phyloP scores from a whole-genome alignment of 2,797 vertebrate genomes.

The Percopsis omiscomaycus region DNA sequence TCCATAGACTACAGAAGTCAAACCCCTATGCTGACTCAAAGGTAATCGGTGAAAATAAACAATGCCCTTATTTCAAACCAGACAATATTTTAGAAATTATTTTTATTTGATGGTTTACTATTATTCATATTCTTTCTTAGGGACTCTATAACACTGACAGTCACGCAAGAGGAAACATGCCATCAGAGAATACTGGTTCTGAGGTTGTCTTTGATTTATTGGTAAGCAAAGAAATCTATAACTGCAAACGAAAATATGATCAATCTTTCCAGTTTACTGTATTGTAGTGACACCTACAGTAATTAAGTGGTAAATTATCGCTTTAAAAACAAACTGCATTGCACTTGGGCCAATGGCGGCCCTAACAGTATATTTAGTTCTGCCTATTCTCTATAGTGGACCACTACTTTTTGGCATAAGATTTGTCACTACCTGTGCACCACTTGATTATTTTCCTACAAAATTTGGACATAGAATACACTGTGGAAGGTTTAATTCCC shows the following conservation, averaged over 20 bases:
- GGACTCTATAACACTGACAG: slow-evolving; percentile 26
- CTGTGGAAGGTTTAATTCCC: too few relatives aligned
- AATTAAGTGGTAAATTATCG: too few relatives aligned
- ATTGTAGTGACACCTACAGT: too few relatives aligned
- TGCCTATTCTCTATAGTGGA: neutral
- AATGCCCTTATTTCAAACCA: too few relatives aligned
- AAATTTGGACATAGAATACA: too few relatives aligned
- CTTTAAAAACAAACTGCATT: too few relatives aligned
- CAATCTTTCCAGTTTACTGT: too few relatives aligned
- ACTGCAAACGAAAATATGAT: neutral
- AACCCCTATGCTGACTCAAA: slow-evolving; percentile 34
- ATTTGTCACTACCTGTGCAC: too few relatives aligned
- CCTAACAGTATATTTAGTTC: too few relatives aligned
- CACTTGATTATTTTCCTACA: too few relatives aligned
- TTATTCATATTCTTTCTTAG: slow-evolving; percentile 35
- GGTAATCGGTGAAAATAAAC: slow-evolving; percentile 34
- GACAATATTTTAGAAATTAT: too few relatives aligned
- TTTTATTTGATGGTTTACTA: neutral
- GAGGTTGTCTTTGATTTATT: slow-evolving; percentile 69
- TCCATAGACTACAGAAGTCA: slow-evolving; percentile 20
- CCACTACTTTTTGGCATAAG: neutral
- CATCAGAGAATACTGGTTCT: slow-evolving; percentile 17
- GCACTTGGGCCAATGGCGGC: too few relatives aligned
- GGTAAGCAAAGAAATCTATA: slow-evolving; percentile 52
- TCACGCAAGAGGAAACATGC: slow-evolving; percentile 35